Percentiles rank a stretch among this genome's conserved stretches.
These are phyloP conservation scores for Podarcis siculus DNA, from an alignment of 2,797 vertebrate species.

Conservation along the genomic window DNA sequence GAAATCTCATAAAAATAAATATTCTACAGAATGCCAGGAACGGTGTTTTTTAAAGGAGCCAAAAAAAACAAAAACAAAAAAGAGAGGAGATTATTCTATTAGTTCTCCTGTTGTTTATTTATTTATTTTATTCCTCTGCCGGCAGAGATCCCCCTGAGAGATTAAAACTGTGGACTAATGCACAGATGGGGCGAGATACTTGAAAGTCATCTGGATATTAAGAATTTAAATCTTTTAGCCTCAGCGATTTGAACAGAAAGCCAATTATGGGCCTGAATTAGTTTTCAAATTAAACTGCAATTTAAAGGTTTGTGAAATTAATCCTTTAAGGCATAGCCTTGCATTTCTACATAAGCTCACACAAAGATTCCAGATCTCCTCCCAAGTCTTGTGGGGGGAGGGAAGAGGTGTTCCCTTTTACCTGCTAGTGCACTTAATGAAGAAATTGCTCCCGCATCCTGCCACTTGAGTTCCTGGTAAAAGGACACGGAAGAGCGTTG, in stretches of 20 bases:
- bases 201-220: constrained; percentile 91
- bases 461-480: constrained; percentile 42
- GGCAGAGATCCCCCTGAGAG: constrained; percentile 74
- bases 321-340: constrained; percentile 89
- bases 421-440: constrained; percentile 75
- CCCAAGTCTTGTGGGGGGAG: not conserved
- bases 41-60: constrained; percentile 20
- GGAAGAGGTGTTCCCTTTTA: constrained; percentile 2
- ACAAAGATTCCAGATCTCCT: constrained; percentile 64
- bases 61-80: not conserved
- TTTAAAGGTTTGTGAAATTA: constrained; percentile 91
- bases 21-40: constrained; percentile 43
- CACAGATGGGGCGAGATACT: constrained; percentile 81
- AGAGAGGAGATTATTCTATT: constrained; percentile 70
- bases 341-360: constrained; percentile 71
- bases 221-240: constrained; percentile 93
- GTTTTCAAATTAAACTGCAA: constrained; percentile 97
- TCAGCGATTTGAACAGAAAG: constrained; percentile 94
- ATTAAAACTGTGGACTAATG: constrained; percentile 72
- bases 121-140: constrained; percentile 77
- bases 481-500: not conserved
- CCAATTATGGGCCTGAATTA: constrained; percentile 98
- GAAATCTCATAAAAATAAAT: constrained; percentile 70
- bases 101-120: constrained; percentile 65
- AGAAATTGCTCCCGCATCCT: constrained; percentile 64